Base-by-base conservation (phyloP, 2,113 vertebrate species). In the Scortum barcoo region DNA sequence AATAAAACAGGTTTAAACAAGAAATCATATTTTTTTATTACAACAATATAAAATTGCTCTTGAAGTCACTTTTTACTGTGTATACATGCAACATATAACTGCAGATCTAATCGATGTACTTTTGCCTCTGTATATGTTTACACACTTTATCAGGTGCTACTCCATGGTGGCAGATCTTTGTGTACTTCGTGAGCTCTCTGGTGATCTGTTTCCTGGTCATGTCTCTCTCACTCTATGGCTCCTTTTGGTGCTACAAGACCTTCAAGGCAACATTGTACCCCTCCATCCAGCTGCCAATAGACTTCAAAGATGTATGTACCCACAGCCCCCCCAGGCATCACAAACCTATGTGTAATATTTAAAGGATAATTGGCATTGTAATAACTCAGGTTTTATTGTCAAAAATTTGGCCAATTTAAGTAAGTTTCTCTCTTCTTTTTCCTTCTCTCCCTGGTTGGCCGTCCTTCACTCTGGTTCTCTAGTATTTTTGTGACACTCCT, bases 101-200 rank as follows among this genome's bases (percentile, higher is more conserved):
- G n/a, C n/a, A n/a, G n/a, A 44, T n/a, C 4, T 54, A 4, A 24
- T 61, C n/a, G 33, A 5, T 57, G 40, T 36, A 8, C 14, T 3
- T 58, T 10, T 42, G 5, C 36, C 7, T 6, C 2, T 17, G 13
- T 46, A 40, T 81, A 17, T 82, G 57, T 56, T 17, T 46, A 46
- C 44, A 46, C 28, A n/a, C 65, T 75, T 68, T 2, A 51, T 48
- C 83, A 95, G 95, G 93, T 70, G 20, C 28, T 1, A 54, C 38
- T 0, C 75, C 85, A 0, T 84, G 83, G 87, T 93, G 93, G 94
- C 57, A 83, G 54, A 87, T 94, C 28, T 11, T 86, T 2, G 22
- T 89, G 4, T 87, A 7, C 71, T 94, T 95, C 80, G 40, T 94
- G 61, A 6, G 22, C 7, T 92, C 94, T 1, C 69, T 93, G 77